A percentile compares a stretch with the other conserved stretches of the same genome.
phyloP scores from a whole-genome alignment of 2,888 invertebrate species.

The Elgonia sp. region DNA sequence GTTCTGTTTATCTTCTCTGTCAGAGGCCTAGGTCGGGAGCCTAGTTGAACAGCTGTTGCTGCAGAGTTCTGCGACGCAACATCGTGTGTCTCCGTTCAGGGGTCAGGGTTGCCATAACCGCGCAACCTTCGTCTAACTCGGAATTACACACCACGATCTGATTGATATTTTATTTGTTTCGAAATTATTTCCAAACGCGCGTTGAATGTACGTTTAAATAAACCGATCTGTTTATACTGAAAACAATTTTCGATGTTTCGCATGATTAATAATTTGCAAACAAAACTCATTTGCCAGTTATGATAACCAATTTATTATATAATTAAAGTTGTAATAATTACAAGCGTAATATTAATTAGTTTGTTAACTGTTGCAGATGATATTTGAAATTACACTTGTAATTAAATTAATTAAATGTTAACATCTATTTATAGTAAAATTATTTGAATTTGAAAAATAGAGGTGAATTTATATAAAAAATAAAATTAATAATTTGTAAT shows the following conservation, averaged over 20 bases:
- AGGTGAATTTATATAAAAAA: too few species aligned
- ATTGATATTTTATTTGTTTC: conserved; percentile 69
- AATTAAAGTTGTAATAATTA: conserved; percentile 4
- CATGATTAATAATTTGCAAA: conserved; percentile 1
- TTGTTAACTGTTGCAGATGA: not conserved
- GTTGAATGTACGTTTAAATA: conserved; percentile 37
- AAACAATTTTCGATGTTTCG: conserved; percentile 30
- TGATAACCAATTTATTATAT: not conserved
- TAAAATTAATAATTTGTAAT: too few species aligned
- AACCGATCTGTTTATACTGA: conserved; percentile 50
- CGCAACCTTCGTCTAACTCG: conserved; percentile 65
- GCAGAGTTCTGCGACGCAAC: conserved; percentile 72
- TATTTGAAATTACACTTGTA: not conserved
- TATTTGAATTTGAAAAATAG: too few species aligned
- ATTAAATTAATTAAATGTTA: too few species aligned
- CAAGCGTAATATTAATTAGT: not conserved
- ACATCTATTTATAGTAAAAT: too few species aligned
- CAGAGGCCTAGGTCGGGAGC: conserved; percentile 79
- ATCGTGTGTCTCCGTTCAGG: conserved; percentile 70
- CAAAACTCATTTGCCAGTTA: not conserved
- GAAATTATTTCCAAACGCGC: conserved; percentile 27
- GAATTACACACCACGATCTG: conserved; percentile 56
- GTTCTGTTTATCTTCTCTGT: conserved; percentile 76
- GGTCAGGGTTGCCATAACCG: conserved; percentile 76
- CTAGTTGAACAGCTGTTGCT: conserved; percentile 75